A percentile compares a stretch with the other conserved stretches of the same genome.
These are phyloP conservation scores for Dermatemys mawii DNA, from an alignment of 2,113 vertebrate species.

Conservation along the genomic window DNA sequence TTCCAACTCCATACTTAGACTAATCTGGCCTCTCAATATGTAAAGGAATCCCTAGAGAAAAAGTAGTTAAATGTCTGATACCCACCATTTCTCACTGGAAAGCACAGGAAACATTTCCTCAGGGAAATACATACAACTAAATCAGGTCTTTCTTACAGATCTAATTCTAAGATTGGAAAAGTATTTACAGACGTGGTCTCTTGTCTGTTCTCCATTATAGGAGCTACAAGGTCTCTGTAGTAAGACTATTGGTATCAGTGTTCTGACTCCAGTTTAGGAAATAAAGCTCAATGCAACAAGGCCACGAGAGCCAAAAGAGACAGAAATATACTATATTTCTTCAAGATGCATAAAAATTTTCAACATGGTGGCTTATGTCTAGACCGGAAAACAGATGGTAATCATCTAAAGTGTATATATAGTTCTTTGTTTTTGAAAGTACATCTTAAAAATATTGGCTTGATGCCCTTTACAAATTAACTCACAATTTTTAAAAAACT, in stretches of 20 bases:
- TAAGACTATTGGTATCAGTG: constrained; percentile 1
- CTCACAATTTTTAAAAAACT: background rate
- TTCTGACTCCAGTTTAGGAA: background rate
- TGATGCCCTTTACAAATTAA: background rate
- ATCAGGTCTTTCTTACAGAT: constrained; percentile 11
- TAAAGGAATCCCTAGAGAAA: background rate
- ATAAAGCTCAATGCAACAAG: constrained; percentile 1
- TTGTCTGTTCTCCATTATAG: background rate
- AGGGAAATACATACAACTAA: background rate
- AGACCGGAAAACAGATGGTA: background rate
- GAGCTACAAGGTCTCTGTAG: background rate
- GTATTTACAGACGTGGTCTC: constrained; percentile 30
- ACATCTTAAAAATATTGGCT: accelerated
- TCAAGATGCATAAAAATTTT: background rate
- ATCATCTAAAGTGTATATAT: background rate
- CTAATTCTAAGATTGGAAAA: constrained; percentile 8
- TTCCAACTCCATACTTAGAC: background rate
- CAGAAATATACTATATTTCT: background rate
- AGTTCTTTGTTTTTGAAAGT: background rate
- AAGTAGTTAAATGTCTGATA: background rate
- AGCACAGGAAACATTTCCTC: constrained; percentile 26
- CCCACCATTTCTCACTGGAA: constrained; percentile 13
- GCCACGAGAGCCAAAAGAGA: background rate
- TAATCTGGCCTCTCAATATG: background rate
- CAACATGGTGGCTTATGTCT: background rate